Conservation (phyloP, 2,888 invertebrate genomes). For the Papilio protenor region DNA sequence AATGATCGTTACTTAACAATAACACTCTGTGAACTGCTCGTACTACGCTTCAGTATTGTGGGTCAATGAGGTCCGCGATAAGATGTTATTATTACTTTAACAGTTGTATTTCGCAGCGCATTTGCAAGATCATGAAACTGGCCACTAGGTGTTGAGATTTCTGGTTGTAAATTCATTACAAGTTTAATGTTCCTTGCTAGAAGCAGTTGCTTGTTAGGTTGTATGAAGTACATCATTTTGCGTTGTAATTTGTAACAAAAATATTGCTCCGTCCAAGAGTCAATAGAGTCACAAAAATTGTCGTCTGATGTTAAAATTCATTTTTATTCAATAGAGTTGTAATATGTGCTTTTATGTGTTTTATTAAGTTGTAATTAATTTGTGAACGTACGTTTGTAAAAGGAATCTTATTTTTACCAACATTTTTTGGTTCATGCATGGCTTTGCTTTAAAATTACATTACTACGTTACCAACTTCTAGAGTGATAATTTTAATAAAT, state of each 20-base stretch:
- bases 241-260: not conserved
- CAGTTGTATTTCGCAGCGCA: slow-evolving; percentile 39
- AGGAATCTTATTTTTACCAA: too few species aligned
- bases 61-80: slow-evolving; percentile 66
- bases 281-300: not conserved
- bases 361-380: too few species aligned
- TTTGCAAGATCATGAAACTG: slow-evolving; percentile 34
- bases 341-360: too few species aligned
- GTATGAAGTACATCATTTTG: not conserved
- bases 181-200: slow-evolving; percentile 21
- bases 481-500: too few species aligned
- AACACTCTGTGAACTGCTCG: slow-evolving; percentile 71
- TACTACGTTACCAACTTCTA: too few species aligned
- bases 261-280: not conserved
- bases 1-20: slow-evolving; percentile 76
- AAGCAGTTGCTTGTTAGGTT: slow-evolving; percentile 6
- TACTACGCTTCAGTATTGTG: slow-evolving; percentile 63
- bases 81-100: slow-evolving; percentile 57
- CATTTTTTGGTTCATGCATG: too few species aligned
- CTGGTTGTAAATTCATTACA: slow-evolving; percentile 19
- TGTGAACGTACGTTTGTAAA: too few species aligned
- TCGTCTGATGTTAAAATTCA: not conserved
- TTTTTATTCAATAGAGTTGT: too few species aligned
- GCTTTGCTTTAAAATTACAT: too few species aligned
- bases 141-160: slow-evolving; percentile 14